phyloP scores from a whole-genome alignment of 92 coral and sea anemone genomes.

The Actinostola sp. region DNA sequence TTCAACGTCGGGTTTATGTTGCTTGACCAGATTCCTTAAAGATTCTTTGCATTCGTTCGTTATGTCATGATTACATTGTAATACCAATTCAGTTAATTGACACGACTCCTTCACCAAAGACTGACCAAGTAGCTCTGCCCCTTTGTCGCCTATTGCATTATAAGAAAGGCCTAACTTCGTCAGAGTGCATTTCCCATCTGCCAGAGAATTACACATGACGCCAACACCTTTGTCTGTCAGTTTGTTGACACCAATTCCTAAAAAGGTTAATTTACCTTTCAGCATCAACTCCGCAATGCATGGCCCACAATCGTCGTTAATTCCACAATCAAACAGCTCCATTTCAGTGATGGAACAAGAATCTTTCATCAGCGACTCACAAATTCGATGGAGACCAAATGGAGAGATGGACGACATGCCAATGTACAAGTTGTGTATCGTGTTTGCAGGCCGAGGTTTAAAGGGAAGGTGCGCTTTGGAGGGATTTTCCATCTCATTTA shows the following conservation, averaged over 20 bases:
- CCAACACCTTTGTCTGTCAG: slow-evolving; percentile 18
- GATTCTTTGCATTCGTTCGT: slow-evolving; percentile 11
- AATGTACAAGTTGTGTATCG: neutral
- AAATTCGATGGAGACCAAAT: slow-evolving; percentile 28
- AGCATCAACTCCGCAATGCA: neutral
- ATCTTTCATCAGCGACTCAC: slow-evolving; percentile 20
- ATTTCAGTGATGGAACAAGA: slow-evolving; percentile 18
- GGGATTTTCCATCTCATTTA: slow-evolving; percentile 9
- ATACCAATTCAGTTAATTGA: neutral
- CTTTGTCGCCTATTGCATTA: slow-evolving; percentile 9
- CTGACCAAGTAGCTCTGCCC: slow-evolving; percentile 1
- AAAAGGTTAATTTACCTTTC: slow-evolving; percentile 8
- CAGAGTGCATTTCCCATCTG: slow-evolving; percentile 3
- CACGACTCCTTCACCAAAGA: neutral
- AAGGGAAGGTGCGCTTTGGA: neutral
- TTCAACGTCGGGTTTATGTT: no score
- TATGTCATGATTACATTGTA: neutral
- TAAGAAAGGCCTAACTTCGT: neutral
- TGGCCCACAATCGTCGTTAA: slow-evolving; percentile 5
- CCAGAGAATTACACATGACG: neutral
- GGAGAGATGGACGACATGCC: neutral
- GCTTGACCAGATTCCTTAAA: neutral
- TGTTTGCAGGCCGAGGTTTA: neutral
- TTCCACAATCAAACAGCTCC: neutral
- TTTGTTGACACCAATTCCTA: slow-evolving; percentile 13